phyloP scores from a whole-genome alignment of 2,113 vertebrate genomes.

The Cyanoramphus novaezelandiae region DNA sequence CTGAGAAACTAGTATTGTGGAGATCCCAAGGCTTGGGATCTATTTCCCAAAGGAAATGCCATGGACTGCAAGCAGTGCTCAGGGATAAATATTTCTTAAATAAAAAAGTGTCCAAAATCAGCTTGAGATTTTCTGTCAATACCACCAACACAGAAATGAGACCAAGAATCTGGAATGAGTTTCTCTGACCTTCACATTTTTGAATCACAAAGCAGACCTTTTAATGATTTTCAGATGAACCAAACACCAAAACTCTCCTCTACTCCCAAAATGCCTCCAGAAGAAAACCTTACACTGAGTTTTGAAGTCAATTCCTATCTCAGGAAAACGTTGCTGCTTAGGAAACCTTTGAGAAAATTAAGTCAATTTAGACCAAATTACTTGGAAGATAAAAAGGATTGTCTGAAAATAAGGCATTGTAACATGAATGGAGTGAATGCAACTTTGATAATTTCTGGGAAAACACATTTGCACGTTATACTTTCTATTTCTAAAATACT shows the following conservation, averaged over 20 bases:
- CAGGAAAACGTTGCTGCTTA: not conserved
- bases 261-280: not conserved
- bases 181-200: not conserved
- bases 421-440: not conserved
- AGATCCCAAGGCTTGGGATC: not conserved
- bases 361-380: not conserved
- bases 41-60: not conserved
- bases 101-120: accelerated
- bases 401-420: not conserved
- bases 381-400: not conserved
- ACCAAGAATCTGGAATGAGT: not conserved
- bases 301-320: not conserved
- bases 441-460: not conserved
- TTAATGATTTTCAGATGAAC: not conserved
- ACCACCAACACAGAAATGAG: not conserved
- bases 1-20: not conserved
- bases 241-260: not conserved
- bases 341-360: not conserved
- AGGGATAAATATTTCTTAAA: not conserved
- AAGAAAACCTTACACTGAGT: not conserved
- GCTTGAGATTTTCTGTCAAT: not conserved
- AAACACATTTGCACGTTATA: not conserved
- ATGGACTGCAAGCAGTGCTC: not conserved
- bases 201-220: not conserved
- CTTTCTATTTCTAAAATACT: not conserved